Base-by-base conservation (phyloP, 1,140 invertebrate genomes). In the Spodoptera frugiperda region DNA sequence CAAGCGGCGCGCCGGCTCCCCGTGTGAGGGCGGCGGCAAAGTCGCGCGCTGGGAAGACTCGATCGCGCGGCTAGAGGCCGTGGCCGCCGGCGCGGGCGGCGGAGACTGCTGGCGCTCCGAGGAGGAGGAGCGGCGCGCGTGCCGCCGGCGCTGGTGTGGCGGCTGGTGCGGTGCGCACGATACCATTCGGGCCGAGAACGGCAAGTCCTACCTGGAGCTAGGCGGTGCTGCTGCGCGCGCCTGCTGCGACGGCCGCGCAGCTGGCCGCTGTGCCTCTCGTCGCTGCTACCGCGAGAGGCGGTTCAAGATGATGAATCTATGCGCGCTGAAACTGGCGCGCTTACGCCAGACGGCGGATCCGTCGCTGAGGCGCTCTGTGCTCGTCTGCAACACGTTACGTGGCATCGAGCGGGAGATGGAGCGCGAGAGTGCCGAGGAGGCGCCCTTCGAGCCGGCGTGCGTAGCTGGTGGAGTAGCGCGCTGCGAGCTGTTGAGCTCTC, bases 331-430 rank as follows among this genome's bases (percentile, higher is more conserved):
- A 93, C 94, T 99, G 74, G 97, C 97, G 78, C 95, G 97, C 84
- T 98, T 97, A 84, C 95, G 98, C 19, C 97, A 98, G 91, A 97
- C 97, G 77, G 96, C 97, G 2, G 98, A 99, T 89, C 98, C 98
- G 14, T 97, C 97, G 75, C 94, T 99, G n/a, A 96, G 98, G 71
- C 96, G 98, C 51, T 99, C 98, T 5, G 98, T 99, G 80, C 96
- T 99, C 51, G 98, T 99, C 81, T 98, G 98, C 94, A 99, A 99
- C 91, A 99, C 98, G 9, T 91, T 99, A 63, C 96, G 98, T 88
- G 96, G 97, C 84, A 97, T 99, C 80, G 98, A 99, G 94, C 95
- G 97, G 30, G 98, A 99, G 91, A 97, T 99, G 95, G 97, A 98
- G 90, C 95, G 96, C 51, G 98, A 98, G 91, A 95, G 93, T 77